phyloP scores from a whole-genome alignment of 1,140 invertebrate genomes.

The Tenebrio molitor region DNA sequence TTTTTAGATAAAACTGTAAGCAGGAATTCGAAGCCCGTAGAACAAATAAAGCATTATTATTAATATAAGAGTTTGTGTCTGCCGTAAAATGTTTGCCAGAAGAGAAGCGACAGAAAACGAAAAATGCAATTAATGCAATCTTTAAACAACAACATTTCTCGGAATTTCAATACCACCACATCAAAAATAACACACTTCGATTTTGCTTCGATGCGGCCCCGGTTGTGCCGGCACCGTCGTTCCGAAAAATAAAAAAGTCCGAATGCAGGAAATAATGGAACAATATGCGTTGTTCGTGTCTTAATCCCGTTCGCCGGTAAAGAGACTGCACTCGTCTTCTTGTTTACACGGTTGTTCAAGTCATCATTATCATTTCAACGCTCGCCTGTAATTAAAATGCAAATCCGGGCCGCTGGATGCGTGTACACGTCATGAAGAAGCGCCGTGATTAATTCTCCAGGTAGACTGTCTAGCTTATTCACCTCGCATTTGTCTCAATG shows the following conservation, averaged over 20 bases:
- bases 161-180: too few species aligned
- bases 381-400: slow-evolving; percentile 76
- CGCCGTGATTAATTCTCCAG: slow-evolving; percentile 66
- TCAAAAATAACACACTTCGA: too few species aligned
- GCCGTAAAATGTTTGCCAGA: too few species aligned
- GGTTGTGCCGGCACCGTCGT: background rate
- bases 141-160: too few species aligned
- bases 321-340: slow-evolving; percentile 46
- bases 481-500: slow-evolving; percentile 56
- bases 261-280: background rate
- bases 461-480: slow-evolving; percentile 61
- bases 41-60: too few species aligned
- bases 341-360: slow-evolving; percentile 64
- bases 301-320: slow-evolving; percentile 25
- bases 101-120: too few species aligned
- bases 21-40: too few species aligned
- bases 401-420: slow-evolving; percentile 70
- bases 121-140: too few species aligned
- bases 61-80: too few species aligned
- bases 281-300: slow-evolving; percentile 26
- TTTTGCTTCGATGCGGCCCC: background rate
- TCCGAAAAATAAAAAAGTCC: background rate
- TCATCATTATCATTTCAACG: slow-evolving; percentile 75
- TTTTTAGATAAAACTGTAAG: too few species aligned
- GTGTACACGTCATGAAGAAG: slow-evolving; percentile 66